A percentile compares a stretch with the other conserved stretches of the same genome.
phyloP scores from a whole-genome alignment of 2,797 vertebrate genomes.

The Periparus ater region DNA sequence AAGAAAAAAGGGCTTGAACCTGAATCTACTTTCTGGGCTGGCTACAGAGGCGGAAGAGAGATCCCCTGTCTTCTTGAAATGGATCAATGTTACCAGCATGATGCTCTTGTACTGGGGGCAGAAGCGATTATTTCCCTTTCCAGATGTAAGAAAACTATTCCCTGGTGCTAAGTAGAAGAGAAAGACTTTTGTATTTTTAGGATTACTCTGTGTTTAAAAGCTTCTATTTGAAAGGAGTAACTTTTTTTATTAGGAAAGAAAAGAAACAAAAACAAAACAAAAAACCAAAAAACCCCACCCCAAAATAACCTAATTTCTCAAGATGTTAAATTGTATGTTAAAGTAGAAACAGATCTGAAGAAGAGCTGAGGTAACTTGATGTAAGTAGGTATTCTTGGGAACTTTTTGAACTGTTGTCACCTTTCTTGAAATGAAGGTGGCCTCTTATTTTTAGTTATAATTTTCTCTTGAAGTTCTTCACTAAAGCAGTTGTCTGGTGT shows the following conservation, averaged over 20 bases:
- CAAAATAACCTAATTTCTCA: not conserved
- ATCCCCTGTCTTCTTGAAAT: not conserved
- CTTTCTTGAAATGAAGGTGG: not conserved
- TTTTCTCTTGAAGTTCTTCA: not conserved
- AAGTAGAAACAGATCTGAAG: not conserved
- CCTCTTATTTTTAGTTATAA: not conserved
- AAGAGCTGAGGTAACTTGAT: not conserved
- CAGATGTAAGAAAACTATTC: not conserved
- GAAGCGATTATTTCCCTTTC: not conserved
- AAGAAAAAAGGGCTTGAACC: not conserved
- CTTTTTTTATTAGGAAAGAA: not conserved
- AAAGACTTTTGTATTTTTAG: not conserved
- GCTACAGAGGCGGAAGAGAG: not conserved
- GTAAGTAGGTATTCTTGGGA: not conserved
- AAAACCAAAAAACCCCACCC: no score
- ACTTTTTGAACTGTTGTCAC: not conserved
- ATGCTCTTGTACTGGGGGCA: not conserved
- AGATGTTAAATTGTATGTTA: not conserved
- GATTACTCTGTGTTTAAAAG: not conserved
- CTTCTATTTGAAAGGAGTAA: not conserved
- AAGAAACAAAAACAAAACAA: fast-evolving
- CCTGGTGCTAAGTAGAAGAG: not conserved
- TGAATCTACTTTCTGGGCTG: not conserved
- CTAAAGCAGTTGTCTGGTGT: not conserved
- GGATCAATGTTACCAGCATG: not conserved